A percentile compares a stretch with the other conserved stretches of the same genome.
phyloP scores from a whole-genome alignment of 2,113 vertebrate genomes.

The Cololabis saira region DNA sequence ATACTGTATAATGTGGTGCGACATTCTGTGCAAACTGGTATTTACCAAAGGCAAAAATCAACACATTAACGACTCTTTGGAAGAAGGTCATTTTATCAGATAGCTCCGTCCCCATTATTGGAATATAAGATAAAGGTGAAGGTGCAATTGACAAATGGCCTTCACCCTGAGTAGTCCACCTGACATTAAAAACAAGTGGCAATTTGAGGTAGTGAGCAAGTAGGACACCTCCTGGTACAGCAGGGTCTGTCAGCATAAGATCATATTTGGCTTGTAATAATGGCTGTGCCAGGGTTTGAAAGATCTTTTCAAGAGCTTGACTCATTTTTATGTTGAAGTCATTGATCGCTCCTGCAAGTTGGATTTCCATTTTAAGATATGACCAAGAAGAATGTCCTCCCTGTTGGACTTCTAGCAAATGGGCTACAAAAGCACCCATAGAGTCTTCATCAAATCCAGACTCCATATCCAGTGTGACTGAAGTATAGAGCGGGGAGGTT shows the following conservation, averaged over 20 bases:
- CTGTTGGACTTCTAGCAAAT: constrained; percentile 45
- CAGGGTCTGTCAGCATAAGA: constrained; percentile 68
- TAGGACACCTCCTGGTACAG: constrained; percentile 44
- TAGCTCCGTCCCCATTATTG: constrained; percentile 42
- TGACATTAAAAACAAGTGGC: constrained; percentile 74
- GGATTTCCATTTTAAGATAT: constrained; percentile 47
- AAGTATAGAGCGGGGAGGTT: constrained; percentile 55
- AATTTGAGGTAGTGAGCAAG: constrained; percentile 63
- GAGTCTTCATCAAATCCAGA: constrained; percentile 56
- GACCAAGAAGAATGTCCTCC: constrained; percentile 43
- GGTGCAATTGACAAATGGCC: constrained; percentile 72
- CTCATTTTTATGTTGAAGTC: constrained; percentile 10
- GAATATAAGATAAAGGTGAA: constrained; percentile 76
- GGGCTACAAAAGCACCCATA: constrained; percentile 14
- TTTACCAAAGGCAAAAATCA: neutral
- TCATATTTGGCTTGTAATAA: constrained; percentile 62
- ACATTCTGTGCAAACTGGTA: neutral
- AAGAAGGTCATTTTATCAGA: constrained; percentile 77
- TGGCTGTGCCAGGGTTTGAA: constrained; percentile 56
- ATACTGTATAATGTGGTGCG: neutral
- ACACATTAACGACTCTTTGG: constrained; percentile 68
- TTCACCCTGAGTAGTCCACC: constrained; percentile 69
- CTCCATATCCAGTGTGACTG: constrained; percentile 30
- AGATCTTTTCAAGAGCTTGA: constrained; percentile 26
- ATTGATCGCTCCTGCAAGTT: neutral